phyloP scores from a whole-genome alignment of 2,888 invertebrate species.

The Tiliacea aurago region DNA sequence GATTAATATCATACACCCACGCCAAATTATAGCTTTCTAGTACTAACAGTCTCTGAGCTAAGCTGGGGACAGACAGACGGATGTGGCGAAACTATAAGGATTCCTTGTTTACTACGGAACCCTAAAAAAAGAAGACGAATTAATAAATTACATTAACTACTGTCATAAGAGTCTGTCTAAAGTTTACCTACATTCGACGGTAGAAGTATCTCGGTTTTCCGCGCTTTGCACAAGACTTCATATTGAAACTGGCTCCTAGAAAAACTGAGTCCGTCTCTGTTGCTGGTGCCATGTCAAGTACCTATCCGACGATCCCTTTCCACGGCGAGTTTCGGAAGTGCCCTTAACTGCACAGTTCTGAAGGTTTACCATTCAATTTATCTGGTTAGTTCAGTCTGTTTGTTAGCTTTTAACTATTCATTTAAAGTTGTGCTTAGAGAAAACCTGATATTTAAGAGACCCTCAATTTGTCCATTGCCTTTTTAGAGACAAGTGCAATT shows the following conservation, averaged over 20 bases:
- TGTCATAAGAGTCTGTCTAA: not conserved
- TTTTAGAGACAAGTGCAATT: not conserved
- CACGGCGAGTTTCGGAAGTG: slow-evolving; percentile 29
- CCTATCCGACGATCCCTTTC: slow-evolving; percentile 3
- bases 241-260: not conserved
- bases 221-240: not conserved
- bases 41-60: no score
- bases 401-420: not conserved
- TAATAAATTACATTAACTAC: no score
- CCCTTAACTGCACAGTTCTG: slow-evolving; percentile 29
- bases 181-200: not conserved
- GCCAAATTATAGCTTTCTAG: no score
- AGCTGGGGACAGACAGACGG: no score
- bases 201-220: not conserved
- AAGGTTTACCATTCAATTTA: slow-evolving; percentile 25
- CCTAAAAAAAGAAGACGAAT: no score
- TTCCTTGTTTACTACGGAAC: no score
- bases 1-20: no score
- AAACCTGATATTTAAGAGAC: not conserved
- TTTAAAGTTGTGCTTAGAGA: not conserved
- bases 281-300: not conserved
- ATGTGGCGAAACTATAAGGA: no score
- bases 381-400: slow-evolving; percentile 1
- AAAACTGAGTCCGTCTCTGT: not conserved
- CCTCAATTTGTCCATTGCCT: not conserved